These are phyloP conservation scores for Galaxea fascicularis DNA, from an alignment of 92 coral and sea anemone species.

Conservation along the genomic window DNA sequence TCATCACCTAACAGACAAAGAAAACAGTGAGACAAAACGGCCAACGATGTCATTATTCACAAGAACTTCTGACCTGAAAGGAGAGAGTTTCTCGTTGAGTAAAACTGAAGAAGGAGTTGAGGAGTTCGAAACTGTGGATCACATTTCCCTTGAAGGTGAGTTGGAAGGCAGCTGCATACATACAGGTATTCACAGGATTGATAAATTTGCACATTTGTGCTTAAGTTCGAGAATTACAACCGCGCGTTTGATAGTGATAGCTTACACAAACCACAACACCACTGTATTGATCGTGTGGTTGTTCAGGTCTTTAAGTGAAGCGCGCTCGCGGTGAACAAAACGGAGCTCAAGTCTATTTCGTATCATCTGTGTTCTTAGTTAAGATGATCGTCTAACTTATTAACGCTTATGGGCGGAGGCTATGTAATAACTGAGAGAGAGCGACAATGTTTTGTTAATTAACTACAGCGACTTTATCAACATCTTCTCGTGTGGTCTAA, in stretches of 20 bases:
- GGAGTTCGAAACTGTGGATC: constrained; percentile 11
- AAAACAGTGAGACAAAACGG: constrained; percentile 1
- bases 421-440: too few relatives aligned
- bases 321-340: background rate
- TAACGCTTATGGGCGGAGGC: too few relatives aligned
- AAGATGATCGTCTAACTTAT: too few relatives aligned
- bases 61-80: background rate
- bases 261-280: background rate
- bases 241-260: background rate
- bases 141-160: constrained; percentile 22
- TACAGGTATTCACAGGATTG: background rate
- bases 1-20: constrained; percentile 19
- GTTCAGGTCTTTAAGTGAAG: background rate
- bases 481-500: too few relatives aligned
- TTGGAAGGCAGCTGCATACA: background rate
- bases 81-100: background rate
- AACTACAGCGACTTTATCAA: too few relatives aligned
- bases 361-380: too few relatives aligned
- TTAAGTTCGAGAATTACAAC: background rate
- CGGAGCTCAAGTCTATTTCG: background rate
- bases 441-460: too few relatives aligned
- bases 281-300: background rate
- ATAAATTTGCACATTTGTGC: background rate
- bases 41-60: background rate
- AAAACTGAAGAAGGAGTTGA: background rate